Conservation (phyloP, 1,140 invertebrate species). For the Proctacanthus coquilletti region DNA sequence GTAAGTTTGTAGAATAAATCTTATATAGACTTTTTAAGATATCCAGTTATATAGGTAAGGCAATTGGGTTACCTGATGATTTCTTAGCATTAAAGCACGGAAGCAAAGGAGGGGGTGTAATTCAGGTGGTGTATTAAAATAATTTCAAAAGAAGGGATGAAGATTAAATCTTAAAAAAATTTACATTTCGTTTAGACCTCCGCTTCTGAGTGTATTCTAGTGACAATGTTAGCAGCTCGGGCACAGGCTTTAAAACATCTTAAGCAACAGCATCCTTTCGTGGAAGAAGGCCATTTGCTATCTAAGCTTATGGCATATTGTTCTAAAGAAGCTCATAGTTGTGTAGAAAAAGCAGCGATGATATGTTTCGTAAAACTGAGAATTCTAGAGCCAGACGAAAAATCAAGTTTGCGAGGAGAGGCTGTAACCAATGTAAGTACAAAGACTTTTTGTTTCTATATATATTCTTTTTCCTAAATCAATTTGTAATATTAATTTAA, state of each 20-base stretch:
- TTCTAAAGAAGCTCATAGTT: conserved; percentile 93
- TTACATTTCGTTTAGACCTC: conserved; percentile 55
- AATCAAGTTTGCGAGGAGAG: conserved; percentile 76
- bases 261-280: conserved; percentile 76
- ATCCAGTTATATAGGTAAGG: conserved; percentile 53
- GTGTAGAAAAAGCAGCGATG: conserved; percentile 98
- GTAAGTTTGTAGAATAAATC: conserved; percentile 51
- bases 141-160: neutral
- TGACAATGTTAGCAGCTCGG: conserved; percentile 86
- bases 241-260: conserved; percentile 83
- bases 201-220: conserved; percentile 93
- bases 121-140: conserved; percentile 49
- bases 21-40: no score
- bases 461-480: no score
- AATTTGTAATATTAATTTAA: neutral
- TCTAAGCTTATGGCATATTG: conserved; percentile 93
- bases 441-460: no score
- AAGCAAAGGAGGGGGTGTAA: conserved; percentile 83
- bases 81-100: conserved; percentile 70
- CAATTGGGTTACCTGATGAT: conserved; percentile 75
- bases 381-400: conserved; percentile 91
- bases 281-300: conserved; percentile 86
- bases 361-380: conserved; percentile 94
- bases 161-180: neutral
- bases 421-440: conserved; percentile 62